Base-by-base conservation (phyloP, 1,140 invertebrate genomes). In the Harlomillsia oculata region DNA sequence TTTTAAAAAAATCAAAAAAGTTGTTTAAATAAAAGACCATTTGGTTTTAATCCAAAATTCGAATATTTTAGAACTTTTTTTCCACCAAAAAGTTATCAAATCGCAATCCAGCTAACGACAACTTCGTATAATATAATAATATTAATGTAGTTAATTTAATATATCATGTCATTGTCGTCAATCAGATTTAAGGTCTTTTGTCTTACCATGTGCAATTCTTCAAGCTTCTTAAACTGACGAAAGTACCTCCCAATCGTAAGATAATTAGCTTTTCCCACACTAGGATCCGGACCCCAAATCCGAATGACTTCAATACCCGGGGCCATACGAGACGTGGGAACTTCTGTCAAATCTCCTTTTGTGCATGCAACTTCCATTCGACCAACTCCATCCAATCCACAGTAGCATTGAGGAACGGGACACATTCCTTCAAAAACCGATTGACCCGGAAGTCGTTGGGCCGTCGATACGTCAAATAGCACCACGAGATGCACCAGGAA, bases 211-310 rank as follows among this genome's bases (percentile, higher is more conserved):
- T 82, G 81, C 2, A 89, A 71, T 69, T 86, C 82, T 69, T 83
- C 78, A 29, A 89, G 72, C 41, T 80, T 74, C 37, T 71, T 72
- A 67, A 85, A 84, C 49, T 78, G 74, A 9, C 77, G 74, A 70
- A 85, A 84, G 34, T 84, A 79, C 29, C 84, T 79, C 2, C 84
- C 83, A 54, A 88, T 82, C 1, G 81, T 83, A 8, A 88, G 73
- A 37, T 72, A 71, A 69, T 88, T 87, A n/a, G 75, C 75, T 53
- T 74, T 70, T 36, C 77, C 70, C n/a, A 76, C 69, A 2, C 84
- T 82, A 0, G 84, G 81, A 0, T 80, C 75, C n/a, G n/a, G n/a
- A n/a, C n/a, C n/a, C n/a, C n/a, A n/a, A 39, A 89, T 82, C 54
- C 79, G 73, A 26, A 89, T 71, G 4, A 85, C 73, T 69, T 85